Percentiles rank a stretch among this genome's conserved stretches.
Conservation (phyloP, 2,888 invertebrate genomes). For the Apodemia mormo region DNA sequence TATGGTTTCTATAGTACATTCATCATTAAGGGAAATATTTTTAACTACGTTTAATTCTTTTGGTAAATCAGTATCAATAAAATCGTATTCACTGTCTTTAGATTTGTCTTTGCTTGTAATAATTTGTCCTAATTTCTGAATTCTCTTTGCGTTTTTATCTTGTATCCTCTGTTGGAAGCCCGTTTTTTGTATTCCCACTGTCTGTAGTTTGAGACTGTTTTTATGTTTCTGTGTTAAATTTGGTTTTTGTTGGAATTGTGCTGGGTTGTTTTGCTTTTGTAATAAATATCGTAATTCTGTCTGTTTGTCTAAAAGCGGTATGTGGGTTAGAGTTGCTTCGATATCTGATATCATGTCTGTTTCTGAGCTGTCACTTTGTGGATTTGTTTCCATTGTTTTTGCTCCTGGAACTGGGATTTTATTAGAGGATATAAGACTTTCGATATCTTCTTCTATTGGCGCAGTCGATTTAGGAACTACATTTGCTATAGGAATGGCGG, state of each 20-base stretch:
- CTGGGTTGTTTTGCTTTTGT: constrained; percentile 76
- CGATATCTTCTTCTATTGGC: constrained; percentile 71
- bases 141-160: constrained; percentile 69
- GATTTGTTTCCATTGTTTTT: constrained; percentile 46
- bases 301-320: constrained; percentile 67
- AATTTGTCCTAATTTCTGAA: constrained; percentile 72
- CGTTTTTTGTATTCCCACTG: constrained; percentile 61
- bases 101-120: constrained; percentile 58
- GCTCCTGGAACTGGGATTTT: constrained; percentile 73
- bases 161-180: constrained; percentile 62
- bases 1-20: constrained; percentile 82
- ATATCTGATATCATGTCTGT: constrained; percentile 54
- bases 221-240: constrained; percentile 66
- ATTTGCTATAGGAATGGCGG: constrained; percentile 16
- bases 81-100: constrained; percentile 48
- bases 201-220: constrained; percentile 64
- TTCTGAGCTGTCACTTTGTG: constrained; percentile 60
- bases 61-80: constrained; percentile 51
- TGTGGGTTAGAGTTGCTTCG: constrained; percentile 47
- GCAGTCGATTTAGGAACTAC: constrained; percentile 34
- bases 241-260: constrained; percentile 65
- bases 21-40: constrained; percentile 80
- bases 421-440: constrained; percentile 75
- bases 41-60: constrained; percentile 55
- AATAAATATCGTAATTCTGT: constrained; percentile 72